Conservation (phyloP, 2,113 vertebrate genomes). For the Tiliqua scincoides region DNA sequence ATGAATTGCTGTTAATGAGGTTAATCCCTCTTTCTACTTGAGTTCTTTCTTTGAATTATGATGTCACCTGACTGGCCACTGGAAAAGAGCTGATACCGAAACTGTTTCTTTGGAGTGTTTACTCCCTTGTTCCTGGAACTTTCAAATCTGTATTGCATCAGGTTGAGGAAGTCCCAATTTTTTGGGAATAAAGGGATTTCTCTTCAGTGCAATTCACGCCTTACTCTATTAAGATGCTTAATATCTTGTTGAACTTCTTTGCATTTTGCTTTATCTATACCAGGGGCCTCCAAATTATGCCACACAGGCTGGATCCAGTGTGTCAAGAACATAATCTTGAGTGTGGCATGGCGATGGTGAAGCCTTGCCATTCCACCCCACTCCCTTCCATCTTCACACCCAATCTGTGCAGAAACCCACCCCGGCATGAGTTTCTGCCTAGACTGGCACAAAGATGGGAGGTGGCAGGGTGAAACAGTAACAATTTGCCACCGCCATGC, state of each 20-base stretch:
- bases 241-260: conserved; percentile 51
- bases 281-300: too few species aligned
- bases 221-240: conserved; percentile 69
- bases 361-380: too few species aligned
- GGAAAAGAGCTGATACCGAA: conserved; percentile 44
- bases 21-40: conserved; percentile 45
- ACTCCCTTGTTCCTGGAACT: conserved; percentile 38
- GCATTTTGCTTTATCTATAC: conserved; percentile 47
- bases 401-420: too few species aligned
- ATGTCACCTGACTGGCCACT: conserved; percentile 18
- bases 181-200: conserved; percentile 52
- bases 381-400: too few species aligned
- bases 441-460: too few species aligned
- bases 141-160: conserved; percentile 37
- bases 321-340: too few species aligned
- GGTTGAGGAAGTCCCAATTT: conserved; percentile 42
- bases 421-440: too few species aligned
- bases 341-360: too few species aligned
- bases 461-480: too few species aligned
- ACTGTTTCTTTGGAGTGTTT: conserved; percentile 37
- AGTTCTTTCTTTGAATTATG: conserved; percentile 46
- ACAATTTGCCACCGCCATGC: too few species aligned
- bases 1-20: conserved; percentile 48
- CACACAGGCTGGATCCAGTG: too few species aligned
- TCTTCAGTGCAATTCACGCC: conserved; percentile 53